Conservation (phyloP, 2,888 invertebrate species). For the Strigamia crassipes region DNA sequence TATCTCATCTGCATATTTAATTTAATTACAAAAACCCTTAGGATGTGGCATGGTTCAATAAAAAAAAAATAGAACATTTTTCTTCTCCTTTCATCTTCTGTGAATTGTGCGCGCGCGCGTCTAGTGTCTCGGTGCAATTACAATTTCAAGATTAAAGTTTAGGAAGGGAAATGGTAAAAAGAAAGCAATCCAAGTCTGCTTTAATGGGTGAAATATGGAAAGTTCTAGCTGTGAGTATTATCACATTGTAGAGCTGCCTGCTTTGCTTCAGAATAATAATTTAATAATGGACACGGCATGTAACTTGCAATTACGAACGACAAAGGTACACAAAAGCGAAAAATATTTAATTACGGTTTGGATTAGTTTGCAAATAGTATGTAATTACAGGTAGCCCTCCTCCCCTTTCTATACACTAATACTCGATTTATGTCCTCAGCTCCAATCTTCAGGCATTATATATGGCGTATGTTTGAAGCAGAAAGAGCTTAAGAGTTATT, state of each 20-base stretch:
- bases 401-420: background rate
- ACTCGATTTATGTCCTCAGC: background rate
- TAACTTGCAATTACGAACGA: slow-evolving; percentile 7
- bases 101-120: background rate
- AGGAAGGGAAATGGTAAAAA: background rate
- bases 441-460: no score
- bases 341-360: background rate
- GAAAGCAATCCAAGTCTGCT: background rate
- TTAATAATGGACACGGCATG: background rate
- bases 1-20: slow-evolving; percentile 11
- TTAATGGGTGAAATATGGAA: slow-evolving; percentile 5
- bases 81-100: background rate
- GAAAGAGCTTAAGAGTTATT: background rate
- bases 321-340: background rate
- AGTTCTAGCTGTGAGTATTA: slow-evolving; percentile 3
- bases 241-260: slow-evolving; percentile 23
- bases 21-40: slow-evolving; percentile 1
- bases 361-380: background rate
- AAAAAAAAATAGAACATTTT: background rate
- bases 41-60: background rate
- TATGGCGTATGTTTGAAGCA: background rate
- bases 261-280: background rate
- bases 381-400: slow-evolving; percentile 4
- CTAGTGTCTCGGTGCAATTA: background rate
- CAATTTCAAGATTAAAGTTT: slow-evolving; percentile 3